These are phyloP conservation scores for Syngnathus rostellatus DNA, from an alignment of 2,797 vertebrate genomes.

Conservation along the genomic window DNA sequence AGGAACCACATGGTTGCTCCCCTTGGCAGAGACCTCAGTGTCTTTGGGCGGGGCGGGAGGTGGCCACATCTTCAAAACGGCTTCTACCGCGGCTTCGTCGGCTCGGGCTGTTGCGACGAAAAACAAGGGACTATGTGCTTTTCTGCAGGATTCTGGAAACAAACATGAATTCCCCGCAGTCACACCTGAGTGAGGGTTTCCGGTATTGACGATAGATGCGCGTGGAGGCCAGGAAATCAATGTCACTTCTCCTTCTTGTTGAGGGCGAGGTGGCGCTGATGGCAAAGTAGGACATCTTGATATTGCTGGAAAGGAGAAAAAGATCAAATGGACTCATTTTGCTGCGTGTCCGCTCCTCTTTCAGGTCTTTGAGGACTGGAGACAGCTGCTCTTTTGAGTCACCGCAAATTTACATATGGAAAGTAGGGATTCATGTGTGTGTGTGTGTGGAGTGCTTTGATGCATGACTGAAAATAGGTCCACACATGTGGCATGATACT, in stretches of 20 bases:
- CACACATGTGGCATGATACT: constrained; percentile 33
- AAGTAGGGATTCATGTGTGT: constrained; percentile 5
- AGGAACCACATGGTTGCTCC: background rate
- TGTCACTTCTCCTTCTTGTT: constrained; percentile 47
- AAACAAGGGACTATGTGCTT: background rate
- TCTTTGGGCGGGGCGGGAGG: constrained; percentile 60
- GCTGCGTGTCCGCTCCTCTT: background rate
- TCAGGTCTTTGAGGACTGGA: constrained; percentile 26
- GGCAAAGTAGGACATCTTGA: constrained; percentile 18
- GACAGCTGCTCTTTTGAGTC: constrained; percentile 65
- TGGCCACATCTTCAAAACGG: constrained; percentile 72
- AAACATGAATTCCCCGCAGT: background rate
- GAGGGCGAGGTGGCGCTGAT: constrained; percentile 28
- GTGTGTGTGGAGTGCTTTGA: constrained; percentile 10
- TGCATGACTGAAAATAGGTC: constrained; percentile 17
- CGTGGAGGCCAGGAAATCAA: constrained; percentile 69
- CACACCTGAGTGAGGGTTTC: constrained; percentile 48
- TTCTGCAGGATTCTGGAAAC: background rate
- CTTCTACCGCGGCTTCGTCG: constrained; percentile 46
- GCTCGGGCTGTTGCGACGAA: constrained; percentile 13
- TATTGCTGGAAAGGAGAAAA: constrained; percentile 24
- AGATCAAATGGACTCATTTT: background rate
- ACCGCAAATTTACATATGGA: constrained; percentile 52
- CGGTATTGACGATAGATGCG: constrained; percentile 45
- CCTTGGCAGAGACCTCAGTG: constrained; percentile 12